Conservation (phyloP, 2,797 vertebrate genomes). For the Heteromormyrus szaboi region DNA sequence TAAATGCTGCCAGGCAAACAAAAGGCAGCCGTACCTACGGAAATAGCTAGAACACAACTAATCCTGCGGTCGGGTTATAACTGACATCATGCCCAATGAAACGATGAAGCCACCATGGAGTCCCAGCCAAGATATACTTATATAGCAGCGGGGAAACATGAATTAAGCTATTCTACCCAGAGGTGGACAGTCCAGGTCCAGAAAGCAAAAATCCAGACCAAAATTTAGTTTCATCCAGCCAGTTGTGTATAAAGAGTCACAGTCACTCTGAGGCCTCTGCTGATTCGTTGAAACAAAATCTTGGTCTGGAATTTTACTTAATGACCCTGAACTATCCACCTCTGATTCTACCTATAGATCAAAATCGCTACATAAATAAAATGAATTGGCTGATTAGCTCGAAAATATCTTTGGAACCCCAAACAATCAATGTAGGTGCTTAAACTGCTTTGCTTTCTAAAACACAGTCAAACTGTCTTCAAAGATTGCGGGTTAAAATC, state of each 20-base stretch:
- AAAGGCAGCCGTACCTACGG: neutral
- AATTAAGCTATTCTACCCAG: neutral
- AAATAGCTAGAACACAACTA: neutral
- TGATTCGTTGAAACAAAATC: neutral
- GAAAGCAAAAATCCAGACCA: neutral
- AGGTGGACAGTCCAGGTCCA: neutral
- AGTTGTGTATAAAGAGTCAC: neutral
- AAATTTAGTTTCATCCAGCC: neutral
- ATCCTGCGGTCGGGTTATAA: neutral
- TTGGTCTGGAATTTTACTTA: neutral
- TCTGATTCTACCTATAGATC: neutral
- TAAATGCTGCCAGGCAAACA: neutral
- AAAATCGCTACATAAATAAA: constrained; percentile 18
- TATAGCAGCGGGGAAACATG: neutral
- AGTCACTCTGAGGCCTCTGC: neutral
- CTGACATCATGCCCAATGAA: neutral
- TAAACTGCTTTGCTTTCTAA: neutral
- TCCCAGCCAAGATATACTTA: neutral
- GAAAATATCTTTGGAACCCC: neutral
- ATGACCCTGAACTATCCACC: neutral
- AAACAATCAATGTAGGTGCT: neutral
- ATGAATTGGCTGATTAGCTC: constrained; percentile 12
- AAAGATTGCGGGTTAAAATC: neutral
- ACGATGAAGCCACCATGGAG: neutral
- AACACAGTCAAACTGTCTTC: neutral